Evolutionary conservation across 1,140 invertebrate species (phyloP).

Genomic region (Ganaspis sp.): DNA sequence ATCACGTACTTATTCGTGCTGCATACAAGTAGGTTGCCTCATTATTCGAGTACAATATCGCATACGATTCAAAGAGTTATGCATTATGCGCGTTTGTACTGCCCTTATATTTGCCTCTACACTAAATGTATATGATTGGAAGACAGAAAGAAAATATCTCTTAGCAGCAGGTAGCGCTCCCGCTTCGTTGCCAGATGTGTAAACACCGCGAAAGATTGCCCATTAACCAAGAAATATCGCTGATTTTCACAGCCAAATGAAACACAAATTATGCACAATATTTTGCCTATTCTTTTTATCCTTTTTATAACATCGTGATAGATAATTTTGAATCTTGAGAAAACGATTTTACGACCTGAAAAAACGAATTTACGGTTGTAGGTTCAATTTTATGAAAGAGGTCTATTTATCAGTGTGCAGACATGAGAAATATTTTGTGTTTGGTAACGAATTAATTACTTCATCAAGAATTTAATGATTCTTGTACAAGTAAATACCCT

Average conservation of each 20-base stretch:
- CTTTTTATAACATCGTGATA: neutral
- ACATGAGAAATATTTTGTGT: no score
- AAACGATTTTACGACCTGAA: neutral
- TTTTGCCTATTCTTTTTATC: neutral
- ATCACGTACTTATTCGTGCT: constrained; percentile 24
- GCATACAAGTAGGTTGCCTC: constrained; percentile 17
- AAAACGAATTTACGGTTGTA: neutral
- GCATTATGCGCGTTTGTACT: constrained; percentile 7
- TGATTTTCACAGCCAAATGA: constrained; percentile 7
- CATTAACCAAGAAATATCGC: constrained; percentile 16
- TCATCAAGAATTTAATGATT: no score
- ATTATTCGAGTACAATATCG: constrained; percentile 16
- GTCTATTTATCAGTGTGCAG: neutral
- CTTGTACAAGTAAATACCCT: no score
- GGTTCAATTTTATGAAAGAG: neutral
- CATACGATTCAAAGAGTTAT: constrained; percentile 5
- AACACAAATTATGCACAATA: constrained; percentile 15
- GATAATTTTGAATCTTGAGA: neutral
- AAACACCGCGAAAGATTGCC: constrained; percentile 16
- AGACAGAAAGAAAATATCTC: constrained; percentile 14
- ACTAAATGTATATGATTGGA: constrained; percentile 19
- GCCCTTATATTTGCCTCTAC: constrained; percentile 5
- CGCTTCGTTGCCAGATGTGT: constrained; percentile 12
- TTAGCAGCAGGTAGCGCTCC: constrained; percentile 18
- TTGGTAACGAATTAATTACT: no score